Evolutionary conservation across 1,140 invertebrate genomes (phyloP).

Genomic region (Drosophila dunni): DNA sequence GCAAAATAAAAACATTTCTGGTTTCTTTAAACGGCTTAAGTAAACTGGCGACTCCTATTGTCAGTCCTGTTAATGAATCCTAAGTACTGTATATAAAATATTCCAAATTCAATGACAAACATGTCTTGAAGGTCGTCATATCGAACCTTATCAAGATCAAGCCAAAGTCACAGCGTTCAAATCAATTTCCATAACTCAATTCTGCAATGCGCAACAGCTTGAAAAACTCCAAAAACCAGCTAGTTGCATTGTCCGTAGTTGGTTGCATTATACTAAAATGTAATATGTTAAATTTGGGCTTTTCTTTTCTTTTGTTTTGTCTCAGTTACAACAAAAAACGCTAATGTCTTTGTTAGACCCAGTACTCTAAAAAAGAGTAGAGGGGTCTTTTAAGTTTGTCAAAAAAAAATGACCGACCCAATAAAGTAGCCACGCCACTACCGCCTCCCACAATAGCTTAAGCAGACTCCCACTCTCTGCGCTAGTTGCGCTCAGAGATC

Average conservation of each 20-base stretch:
- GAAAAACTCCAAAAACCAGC: conserved; percentile 7
- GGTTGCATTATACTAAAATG: conserved; percentile 50
- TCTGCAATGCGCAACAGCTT: conserved; percentile 11
- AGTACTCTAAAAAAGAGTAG: no score
- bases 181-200: conserved; percentile 53
- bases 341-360: conserved; percentile 44
- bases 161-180: conserved; percentile 48
- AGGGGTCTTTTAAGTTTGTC: no score
- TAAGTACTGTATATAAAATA: conserved; percentile 8
- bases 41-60: background rate
- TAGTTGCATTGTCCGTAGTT: conserved; percentile 38
- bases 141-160: conserved; percentile 21
- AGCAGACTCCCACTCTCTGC: no score
- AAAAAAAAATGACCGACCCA: no score
- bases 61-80: background rate
- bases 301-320: conserved; percentile 44
- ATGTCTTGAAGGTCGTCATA: conserved; percentile 26
- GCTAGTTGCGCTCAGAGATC: no score
- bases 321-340: conserved; percentile 15
- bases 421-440: no score
- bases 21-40: no score
- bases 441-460: no score
- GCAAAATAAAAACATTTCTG: background rate
- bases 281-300: conserved; percentile 35
- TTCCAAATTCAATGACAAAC: conserved; percentile 46